A percentile compares a stretch with the other conserved stretches of the same genome.
Evolutionary conservation across 1,140 invertebrate species (phyloP).

Genomic region (Apis cerana): DNA sequence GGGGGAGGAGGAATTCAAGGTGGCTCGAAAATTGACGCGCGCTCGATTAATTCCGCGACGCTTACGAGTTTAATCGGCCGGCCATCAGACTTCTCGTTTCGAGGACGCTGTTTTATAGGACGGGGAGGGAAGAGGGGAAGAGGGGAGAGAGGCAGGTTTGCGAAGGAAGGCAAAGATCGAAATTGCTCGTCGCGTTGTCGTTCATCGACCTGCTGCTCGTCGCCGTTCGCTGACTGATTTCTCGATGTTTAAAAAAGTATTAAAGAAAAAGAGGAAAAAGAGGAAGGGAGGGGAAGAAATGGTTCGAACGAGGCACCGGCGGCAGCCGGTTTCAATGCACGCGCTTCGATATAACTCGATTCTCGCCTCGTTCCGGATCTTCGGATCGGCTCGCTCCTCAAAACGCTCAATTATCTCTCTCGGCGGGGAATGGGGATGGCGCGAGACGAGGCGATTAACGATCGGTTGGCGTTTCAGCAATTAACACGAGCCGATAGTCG

Average conservation of each 20-base stretch:
- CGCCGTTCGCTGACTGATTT: neutral
- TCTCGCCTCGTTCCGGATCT: conserved; percentile 1
- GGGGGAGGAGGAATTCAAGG: neutral
- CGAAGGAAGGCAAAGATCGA: neutral
- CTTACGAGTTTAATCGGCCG: conserved; percentile 11
- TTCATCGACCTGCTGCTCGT: neutral
- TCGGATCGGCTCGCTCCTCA: conserved; percentile 30
- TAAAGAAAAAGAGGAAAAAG: neutral
- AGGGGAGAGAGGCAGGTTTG: neutral
- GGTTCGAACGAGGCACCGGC: neutral
- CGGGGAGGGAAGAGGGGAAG: neutral
- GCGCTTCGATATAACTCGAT: neutral
- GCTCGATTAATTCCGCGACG: conserved; percentile 21
- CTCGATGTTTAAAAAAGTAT: neutral
- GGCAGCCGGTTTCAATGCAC: conserved; percentile 8
- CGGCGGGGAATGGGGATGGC: neutral
- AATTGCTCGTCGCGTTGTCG: conserved; percentile 6
- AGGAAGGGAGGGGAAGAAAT: neutral
- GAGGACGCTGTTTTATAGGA: neutral
- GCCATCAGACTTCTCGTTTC: neutral
- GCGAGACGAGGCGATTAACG: conserved; percentile 41
- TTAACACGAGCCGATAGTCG: conserved; percentile 50
- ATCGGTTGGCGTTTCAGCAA: conserved; percentile 54
- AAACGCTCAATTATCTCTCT: conserved; percentile 53
- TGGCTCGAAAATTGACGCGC: conserved; percentile 10